These are phyloP conservation scores for Myrmophylax atrothorax DNA, from an alignment of 2,113 vertebrate species.

Conservation along the genomic window DNA sequence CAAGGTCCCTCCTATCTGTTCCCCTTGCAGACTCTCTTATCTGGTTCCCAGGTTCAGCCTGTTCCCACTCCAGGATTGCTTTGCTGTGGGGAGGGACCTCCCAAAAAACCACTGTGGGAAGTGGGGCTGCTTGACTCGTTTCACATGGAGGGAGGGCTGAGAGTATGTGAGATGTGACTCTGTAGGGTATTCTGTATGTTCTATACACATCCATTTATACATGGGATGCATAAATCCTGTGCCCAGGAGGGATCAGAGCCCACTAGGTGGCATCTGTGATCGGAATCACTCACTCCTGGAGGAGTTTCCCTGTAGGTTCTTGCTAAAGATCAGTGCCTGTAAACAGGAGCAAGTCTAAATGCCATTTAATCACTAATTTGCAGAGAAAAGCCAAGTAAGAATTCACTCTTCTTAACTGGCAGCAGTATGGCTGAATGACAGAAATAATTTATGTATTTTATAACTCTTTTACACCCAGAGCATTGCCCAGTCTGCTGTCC, in stretches of 20 bases:
- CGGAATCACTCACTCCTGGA: neutral
- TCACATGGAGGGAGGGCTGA: fast-evolving
- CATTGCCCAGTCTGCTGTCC: neutral
- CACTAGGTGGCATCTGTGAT: conserved; percentile 22
- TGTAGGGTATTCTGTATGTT: fast-evolving
- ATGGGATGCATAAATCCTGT: fast-evolving
- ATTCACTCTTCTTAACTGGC: fast-evolving
- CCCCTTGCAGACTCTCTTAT: neutral
- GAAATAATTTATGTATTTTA: fast-evolving
- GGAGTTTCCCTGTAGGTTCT: neutral
- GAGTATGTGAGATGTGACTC: fast-evolving
- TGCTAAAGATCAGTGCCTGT: neutral
- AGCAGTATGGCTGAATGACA: fast-evolving
- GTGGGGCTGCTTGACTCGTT: fast-evolving
- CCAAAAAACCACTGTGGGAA: fast-evolving
- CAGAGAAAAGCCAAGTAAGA: neutral
- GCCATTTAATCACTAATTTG: neutral
- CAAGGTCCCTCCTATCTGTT: neutral
- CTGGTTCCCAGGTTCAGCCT: neutral
- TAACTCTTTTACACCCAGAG: fast-evolving
- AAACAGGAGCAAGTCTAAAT: neutral
- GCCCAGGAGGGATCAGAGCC: neutral
- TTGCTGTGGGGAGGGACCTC: neutral
- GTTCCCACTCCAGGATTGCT: neutral
- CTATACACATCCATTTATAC: fast-evolving